These are phyloP conservation scores for Tenualosa thibaudeaui DNA, from an alignment of 2,797 vertebrate species.

Conservation along the genomic window DNA sequence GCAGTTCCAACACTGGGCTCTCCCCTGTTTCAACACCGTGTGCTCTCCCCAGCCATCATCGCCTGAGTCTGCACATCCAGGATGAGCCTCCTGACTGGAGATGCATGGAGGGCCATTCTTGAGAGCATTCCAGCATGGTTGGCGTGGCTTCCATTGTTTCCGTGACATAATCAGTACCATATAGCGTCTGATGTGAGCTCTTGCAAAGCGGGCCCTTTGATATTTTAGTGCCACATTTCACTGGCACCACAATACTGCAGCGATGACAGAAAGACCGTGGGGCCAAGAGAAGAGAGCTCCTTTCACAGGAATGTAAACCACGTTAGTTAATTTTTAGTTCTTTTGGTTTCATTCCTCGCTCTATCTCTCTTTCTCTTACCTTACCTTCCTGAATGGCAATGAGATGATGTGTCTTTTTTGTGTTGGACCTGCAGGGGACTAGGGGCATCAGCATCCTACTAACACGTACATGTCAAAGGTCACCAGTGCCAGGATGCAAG, in stretches of 20 bases:
- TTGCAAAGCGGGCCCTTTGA: constrained; percentile 16
- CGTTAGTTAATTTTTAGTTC: constrained; percentile 30
- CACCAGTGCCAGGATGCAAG: constrained; percentile 37
- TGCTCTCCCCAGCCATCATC: not conserved
- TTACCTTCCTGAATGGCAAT: not conserved
- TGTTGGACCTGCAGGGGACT: not conserved
- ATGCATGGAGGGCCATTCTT: constrained; percentile 52
- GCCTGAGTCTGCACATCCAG: not conserved
- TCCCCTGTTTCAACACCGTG: not conserved
- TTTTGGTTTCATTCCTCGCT: not conserved
- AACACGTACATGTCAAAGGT: constrained; percentile 35
- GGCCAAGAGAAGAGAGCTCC: not conserved
- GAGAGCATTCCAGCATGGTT: constrained; percentile 36
- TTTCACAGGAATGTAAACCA: constrained; percentile 36
- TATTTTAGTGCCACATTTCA: not conserved
- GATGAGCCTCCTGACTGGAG: constrained; percentile 36
- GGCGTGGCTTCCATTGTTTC: constrained; percentile 52
- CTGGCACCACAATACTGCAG: not conserved
- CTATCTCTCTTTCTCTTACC: not conserved
- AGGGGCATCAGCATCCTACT: constrained; percentile 26
- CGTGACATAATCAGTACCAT: constrained; percentile 49
- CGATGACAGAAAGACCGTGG: not conserved
- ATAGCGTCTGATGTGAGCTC: constrained; percentile 33
- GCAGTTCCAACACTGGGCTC: not conserved
- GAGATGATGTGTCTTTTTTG: constrained; percentile 21